These are phyloP conservation scores for Uloborus plumipes DNA, from an alignment of 2,888 invertebrate species.

Conservation along the genomic window DNA sequence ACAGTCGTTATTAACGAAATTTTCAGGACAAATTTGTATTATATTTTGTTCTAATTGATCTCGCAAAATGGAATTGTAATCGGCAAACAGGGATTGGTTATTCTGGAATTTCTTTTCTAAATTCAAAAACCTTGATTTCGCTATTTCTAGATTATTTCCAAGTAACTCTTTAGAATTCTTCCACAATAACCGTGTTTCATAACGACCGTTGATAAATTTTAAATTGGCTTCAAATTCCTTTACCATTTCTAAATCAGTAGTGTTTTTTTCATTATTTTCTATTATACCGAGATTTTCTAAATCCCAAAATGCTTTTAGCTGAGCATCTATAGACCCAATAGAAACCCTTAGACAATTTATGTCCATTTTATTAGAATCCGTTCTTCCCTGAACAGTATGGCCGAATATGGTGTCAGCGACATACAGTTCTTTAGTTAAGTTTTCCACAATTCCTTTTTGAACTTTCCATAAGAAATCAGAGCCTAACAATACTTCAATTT, in stretches of 20 bases:
- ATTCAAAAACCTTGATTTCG: neutral
- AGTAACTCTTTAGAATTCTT: neutral
- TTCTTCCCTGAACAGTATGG: neutral
- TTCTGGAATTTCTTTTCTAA: slow-evolving; percentile 6
- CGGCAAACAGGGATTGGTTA: slow-evolving; percentile 1
- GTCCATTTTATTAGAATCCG: neutral
- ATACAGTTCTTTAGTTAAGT: slow-evolving; percentile 1
- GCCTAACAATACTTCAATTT: neutral
- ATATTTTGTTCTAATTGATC: neutral
- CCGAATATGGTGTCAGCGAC: slow-evolving; percentile 9
- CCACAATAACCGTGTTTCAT: slow-evolving; percentile 5
- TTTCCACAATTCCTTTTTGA: neutral
- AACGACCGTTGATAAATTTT: neutral
- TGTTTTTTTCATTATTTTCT: neutral
- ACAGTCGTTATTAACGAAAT: neutral
- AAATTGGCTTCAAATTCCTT: slow-evolving; percentile 1
- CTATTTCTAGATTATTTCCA: slow-evolving; percentile 5
- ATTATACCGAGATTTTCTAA: neutral
- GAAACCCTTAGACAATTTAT: neutral
- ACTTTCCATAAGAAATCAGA: slow-evolving; percentile 17
- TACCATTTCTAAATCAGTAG: neutral
- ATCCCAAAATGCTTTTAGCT: neutral
- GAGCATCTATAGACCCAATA: neutral
- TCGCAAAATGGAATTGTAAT: slow-evolving; percentile 10
- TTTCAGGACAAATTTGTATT: neutral